Evolutionary conservation across 2,888 invertebrate species (phyloP).

Genomic region (Nomada hirtipes): DNA sequence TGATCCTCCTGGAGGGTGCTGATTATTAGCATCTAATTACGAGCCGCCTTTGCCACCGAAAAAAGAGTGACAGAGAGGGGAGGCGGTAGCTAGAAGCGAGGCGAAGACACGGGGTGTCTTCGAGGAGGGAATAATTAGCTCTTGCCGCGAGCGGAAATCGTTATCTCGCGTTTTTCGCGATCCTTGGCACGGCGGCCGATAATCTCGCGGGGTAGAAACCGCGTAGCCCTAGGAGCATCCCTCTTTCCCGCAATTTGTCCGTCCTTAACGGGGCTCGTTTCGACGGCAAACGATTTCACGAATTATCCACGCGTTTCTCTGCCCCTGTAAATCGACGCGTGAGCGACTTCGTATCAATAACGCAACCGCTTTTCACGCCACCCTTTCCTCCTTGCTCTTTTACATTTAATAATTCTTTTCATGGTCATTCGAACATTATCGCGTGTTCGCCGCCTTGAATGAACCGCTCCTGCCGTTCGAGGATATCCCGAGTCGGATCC

Average conservation of each 20-base stretch:
- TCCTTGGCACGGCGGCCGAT: constrained; percentile 16
- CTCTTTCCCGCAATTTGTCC: constrained; percentile 23
- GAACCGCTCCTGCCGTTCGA: constrained; percentile 4
- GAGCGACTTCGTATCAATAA: neutral
- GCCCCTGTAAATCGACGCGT: neutral
- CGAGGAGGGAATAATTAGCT: constrained; percentile 57
- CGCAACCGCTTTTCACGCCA: neutral
- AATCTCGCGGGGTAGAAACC: neutral
- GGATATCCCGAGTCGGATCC: constrained; percentile 16
- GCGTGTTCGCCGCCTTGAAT: neutral
- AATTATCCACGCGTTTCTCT: neutral
- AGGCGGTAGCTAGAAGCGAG: constrained; percentile 36
- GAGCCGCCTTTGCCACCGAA: constrained; percentile 67
- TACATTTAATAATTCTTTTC: constrained; percentile 7
- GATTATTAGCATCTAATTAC: constrained; percentile 83
- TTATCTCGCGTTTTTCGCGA: constrained; percentile 52
- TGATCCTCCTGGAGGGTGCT: constrained; percentile 69
- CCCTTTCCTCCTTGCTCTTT: neutral
- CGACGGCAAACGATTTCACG: neutral
- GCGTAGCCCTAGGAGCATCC: constrained; percentile 4
- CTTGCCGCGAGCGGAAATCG: constrained; percentile 46
- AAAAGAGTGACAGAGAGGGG: constrained; percentile 30
- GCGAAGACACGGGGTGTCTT: constrained; percentile 53
- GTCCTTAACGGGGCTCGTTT: neutral
- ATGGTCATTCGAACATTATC: neutral